Evolutionary conservation across 1,140 invertebrate genomes (phyloP), one percentile per base, ranked within the genome.

Genomic region (Hypothenemus hampei): DNA sequence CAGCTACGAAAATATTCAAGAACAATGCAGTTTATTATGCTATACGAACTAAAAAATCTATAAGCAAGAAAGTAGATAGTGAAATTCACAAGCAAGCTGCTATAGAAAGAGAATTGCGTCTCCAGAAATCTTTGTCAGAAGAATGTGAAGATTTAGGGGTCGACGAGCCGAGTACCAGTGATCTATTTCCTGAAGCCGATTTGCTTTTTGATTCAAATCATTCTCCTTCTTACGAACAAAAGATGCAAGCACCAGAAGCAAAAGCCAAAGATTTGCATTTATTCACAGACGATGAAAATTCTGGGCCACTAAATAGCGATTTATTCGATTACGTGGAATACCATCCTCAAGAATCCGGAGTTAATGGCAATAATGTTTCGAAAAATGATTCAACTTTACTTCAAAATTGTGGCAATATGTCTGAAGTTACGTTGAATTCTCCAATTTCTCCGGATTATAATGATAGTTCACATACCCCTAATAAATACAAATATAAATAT

Each of bases 81-180:
- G 68, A 69, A 33, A 48, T 69, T 39, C 67, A 69, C 33, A 78
- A 78, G 58, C 69, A 76, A 22, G 74, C 76, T 0, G 75, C 76
- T 1, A 63, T 80, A 3, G 79, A 82, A 58, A 69, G 77, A n/a
- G 79, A 81, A 62, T 58, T 81, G 19, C 72, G 73, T 35, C 64
- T 78, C 2, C 79, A 86, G 70, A 86, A 86, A 67, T 85, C 83
- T 23, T 66, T 87, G 4, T 85, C 83, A 0, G 85, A 87, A 63
- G 85, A 88, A 65, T 86, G 84, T 66, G 84, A 86, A 62, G 85
- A 87, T 65, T 69, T 87, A 2, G 85, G 85, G 10, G 85, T 88
- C 7, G 85, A 86, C 57, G 84, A 85, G 29, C 85, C 84, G 0
- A 86, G 83, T 35, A 83, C 85, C 0, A 85, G 83, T 51, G 86